phyloP scores from a whole-genome alignment of 1,140 invertebrate genomes.

The Achroia grisella region DNA sequence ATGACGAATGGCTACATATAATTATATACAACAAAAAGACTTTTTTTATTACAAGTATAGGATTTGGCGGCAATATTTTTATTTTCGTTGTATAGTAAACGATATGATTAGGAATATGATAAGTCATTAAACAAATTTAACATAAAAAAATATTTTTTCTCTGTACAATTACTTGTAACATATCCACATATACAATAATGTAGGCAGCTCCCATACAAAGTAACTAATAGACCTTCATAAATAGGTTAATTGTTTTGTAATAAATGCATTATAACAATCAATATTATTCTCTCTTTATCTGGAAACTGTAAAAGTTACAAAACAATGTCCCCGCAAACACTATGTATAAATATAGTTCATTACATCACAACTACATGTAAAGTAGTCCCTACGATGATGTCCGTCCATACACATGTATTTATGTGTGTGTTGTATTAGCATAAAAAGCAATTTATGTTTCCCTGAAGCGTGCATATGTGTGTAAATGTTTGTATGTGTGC shows the following conservation, averaged over 20 bases:
- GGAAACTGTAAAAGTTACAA: slow-evolving; percentile 6
- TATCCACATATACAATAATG: too few relatives aligned
- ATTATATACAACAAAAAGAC: too few relatives aligned
- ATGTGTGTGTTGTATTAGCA: slow-evolving; percentile 2
- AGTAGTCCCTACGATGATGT: slow-evolving; percentile 5
- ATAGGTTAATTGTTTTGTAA: slow-evolving; percentile 2
- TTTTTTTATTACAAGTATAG: too few relatives aligned
- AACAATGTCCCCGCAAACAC: slow-evolving; percentile 10
- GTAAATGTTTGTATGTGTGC: not conserved
- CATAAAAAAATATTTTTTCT: too few relatives aligned
- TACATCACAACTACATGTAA: slow-evolving; percentile 6
- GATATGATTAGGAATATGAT: too few relatives aligned
- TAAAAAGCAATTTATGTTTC: slow-evolving; percentile 9
- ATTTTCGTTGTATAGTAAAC: too few relatives aligned
- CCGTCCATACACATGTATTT: not conserved
- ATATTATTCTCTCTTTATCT: too few relatives aligned
- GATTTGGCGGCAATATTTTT: too few relatives aligned
- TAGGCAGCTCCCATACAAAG: slow-evolving; percentile 4
- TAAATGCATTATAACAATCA: not conserved
- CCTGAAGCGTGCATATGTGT: slow-evolving; percentile 1
- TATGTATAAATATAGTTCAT: slow-evolving; percentile 4
- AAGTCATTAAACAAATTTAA: too few relatives aligned
- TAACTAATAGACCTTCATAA: not conserved
- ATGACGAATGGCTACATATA: too few relatives aligned
- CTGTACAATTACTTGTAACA: too few relatives aligned